Evolutionary conservation across 1,140 invertebrate genomes (phyloP).

Genomic region (Ips nitidus): DNA sequence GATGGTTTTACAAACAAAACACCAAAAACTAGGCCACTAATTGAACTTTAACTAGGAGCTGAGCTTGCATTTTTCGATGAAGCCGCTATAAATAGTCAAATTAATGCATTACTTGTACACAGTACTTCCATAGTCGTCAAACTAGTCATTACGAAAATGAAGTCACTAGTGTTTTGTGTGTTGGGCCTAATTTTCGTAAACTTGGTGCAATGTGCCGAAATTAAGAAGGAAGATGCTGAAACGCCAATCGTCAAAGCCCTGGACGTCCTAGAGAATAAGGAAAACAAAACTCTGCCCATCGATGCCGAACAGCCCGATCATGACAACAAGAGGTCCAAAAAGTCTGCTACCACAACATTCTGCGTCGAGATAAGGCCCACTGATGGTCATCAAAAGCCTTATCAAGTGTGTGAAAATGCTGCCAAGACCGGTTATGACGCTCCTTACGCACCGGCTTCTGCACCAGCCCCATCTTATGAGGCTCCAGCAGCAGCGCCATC

Average conservation of each 20-base stretch:
- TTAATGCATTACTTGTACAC: background rate
- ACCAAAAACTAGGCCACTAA: background rate
- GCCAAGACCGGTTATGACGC: slow-evolving; percentile 2
- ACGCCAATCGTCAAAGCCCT: background rate
- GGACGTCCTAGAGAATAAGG: background rate
- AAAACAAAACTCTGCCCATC: slow-evolving; percentile 13
- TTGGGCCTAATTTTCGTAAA: background rate
- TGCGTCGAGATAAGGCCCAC: slow-evolving; percentile 51
- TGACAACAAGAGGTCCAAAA: slow-evolving; percentile 43
- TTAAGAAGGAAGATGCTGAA: background rate
- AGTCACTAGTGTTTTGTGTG: background rate
- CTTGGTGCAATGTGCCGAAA: slow-evolving; percentile 18
- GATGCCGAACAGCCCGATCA: background rate
- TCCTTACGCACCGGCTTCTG: slow-evolving; percentile 2
- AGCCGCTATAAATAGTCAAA: background rate
- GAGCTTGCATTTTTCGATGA: background rate
- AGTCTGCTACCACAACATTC: slow-evolving; percentile 50
- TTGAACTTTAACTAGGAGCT: background rate
- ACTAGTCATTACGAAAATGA: background rate
- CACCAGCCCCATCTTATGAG: slow-evolving; percentile 14
- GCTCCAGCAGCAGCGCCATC: slow-evolving; percentile 33
- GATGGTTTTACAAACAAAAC: too few species aligned
- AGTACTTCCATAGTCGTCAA: background rate
- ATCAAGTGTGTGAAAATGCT: slow-evolving; percentile 47
- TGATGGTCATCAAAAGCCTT: slow-evolving; percentile 47